phyloP scores from a whole-genome alignment of 1,140 invertebrate genomes.

The Zaprionus tsacasi region DNA sequence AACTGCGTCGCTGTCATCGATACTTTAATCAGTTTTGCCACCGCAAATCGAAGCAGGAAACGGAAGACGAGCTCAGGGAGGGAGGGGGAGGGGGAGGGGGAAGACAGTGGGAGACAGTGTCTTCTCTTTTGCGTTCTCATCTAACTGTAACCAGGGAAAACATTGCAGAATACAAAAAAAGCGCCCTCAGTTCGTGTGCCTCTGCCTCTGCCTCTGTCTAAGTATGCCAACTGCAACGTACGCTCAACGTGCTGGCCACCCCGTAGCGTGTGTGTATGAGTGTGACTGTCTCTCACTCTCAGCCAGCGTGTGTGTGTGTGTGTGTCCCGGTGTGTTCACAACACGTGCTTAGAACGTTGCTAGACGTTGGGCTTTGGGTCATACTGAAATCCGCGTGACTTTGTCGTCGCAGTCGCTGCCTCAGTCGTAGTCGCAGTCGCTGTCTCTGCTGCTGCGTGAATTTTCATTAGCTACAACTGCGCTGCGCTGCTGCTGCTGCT shows the following conservation, averaged over 20 bases:
- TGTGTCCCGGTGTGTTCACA: conserved; percentile 65
- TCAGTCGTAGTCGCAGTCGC: conserved; percentile 26
- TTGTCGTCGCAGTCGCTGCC: conserved; percentile 45
- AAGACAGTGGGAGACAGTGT: neutral
- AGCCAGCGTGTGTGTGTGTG: conserved; percentile 44
- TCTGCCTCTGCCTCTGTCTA: conserved; percentile 19
- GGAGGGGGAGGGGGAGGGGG: no score
- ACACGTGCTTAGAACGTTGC: conserved; percentile 83
- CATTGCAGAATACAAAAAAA: neutral
- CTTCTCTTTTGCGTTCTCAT: neutral
- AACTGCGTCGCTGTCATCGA: conserved; percentile 44
- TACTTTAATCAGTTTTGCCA: conserved; percentile 42
- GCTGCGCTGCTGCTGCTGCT: neutral
- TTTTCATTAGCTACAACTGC: conserved; percentile 19
- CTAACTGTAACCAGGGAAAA: conserved; percentile 33
- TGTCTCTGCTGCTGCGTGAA: conserved; percentile 1
- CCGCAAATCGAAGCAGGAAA: conserved; percentile 36
- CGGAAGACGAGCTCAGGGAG: conserved; percentile 11
- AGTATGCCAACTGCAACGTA: conserved; percentile 62
- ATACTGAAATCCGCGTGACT: conserved; percentile 84
- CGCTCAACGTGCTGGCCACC: conserved; percentile 60
- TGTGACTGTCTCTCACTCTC: conserved; percentile 33
- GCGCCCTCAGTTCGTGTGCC: conserved; percentile 10
- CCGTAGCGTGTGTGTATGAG: neutral
- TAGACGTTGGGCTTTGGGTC: conserved; percentile 83